Base-by-base conservation (phyloP, 1,140 invertebrate genomes). In the Drosophila tristis region DNA sequence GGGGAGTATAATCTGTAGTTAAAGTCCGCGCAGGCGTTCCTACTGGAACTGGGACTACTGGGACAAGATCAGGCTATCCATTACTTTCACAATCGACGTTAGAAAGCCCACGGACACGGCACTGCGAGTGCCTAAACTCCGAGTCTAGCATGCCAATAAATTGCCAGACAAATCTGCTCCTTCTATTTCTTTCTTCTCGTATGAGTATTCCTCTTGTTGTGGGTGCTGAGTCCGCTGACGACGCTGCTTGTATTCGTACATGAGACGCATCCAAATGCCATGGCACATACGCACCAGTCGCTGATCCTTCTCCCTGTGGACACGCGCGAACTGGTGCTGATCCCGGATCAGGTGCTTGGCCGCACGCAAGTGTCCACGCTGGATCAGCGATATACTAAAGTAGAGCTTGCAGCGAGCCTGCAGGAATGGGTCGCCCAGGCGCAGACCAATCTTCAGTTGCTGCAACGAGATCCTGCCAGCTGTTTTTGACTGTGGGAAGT, bases 391-490 rank as follows among this genome's bases (percentile, higher is more conserved):
- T 58, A 98, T 93, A n/a, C 96, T 95, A 75, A 95, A 94, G 92
- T 97, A 99, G 0, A 99, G 93, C 75, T 94, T 95, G 91, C 98
- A 98, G 39, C 97, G 93, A 5, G 96, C 94, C 43, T 95, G 94
- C 56, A 97, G 92, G 39, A 94, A 93, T 1, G 97, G 96, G 94
- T 98, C 97, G 5, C 95, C 96, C 20, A 98, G 92, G 78, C 95
- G 93, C 25, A 96, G 79, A 2, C 97, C 97, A 35, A 98, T 93
- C 79, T 94, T 93, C 59, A 98, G 94, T 91, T 99, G 98, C 73
- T 95, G 93, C 11, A 95, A 13, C 5, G 98, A 98, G 90, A 98
- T 98, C 92, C 95, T 95, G 1, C 97, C 97, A 51, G 98, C 98
- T 71, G 95, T 95, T 82, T 96, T 93, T 58, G 98, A 97, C 96